These are phyloP conservation scores for Platalea minor DNA, from an alignment of 2,797 vertebrate genomes.

Conservation along the genomic window DNA sequence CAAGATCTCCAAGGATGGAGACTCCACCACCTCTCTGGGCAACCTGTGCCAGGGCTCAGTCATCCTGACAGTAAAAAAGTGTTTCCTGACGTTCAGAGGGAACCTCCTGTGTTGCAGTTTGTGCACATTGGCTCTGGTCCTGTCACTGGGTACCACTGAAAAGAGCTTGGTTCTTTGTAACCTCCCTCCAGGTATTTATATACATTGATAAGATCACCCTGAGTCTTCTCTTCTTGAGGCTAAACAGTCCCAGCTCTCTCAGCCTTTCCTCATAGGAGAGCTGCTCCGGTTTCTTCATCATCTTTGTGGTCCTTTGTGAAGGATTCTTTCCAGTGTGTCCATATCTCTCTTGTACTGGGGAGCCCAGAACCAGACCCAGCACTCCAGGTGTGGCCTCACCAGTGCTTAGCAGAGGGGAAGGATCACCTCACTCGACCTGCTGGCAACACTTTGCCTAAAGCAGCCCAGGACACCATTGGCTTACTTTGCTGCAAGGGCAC, in stretches of 20 bases:
- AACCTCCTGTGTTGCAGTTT: not conserved
- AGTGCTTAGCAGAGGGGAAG: not conserved
- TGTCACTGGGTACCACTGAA: no score
- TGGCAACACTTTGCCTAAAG: not conserved
- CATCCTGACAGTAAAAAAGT: not conserved
- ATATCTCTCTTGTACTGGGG: not conserved
- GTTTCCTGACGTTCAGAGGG: not conserved
- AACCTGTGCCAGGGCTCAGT: not conserved
- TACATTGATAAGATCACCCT: no score
- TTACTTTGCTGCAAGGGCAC: fast-evolving
- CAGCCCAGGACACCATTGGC: not conserved
- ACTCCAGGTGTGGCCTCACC: not conserved
- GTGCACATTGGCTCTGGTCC: no score
- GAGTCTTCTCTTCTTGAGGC: not conserved
- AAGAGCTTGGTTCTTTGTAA: no score
- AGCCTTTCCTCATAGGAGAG: not conserved
- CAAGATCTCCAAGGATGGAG: not conserved
- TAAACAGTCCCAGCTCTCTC: not conserved
- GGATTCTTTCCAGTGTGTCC: not conserved
- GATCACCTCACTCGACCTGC: not conserved
- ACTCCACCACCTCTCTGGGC: not conserved
- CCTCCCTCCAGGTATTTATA: no score
- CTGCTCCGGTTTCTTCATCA: not conserved
- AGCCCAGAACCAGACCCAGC: not conserved
- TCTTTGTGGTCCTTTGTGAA: not conserved